Percentiles rank a stretch among this genome's conserved stretches.
phyloP scores from a whole-genome alignment of 2,888 invertebrate genomes.

The Lysandra coridon region DNA sequence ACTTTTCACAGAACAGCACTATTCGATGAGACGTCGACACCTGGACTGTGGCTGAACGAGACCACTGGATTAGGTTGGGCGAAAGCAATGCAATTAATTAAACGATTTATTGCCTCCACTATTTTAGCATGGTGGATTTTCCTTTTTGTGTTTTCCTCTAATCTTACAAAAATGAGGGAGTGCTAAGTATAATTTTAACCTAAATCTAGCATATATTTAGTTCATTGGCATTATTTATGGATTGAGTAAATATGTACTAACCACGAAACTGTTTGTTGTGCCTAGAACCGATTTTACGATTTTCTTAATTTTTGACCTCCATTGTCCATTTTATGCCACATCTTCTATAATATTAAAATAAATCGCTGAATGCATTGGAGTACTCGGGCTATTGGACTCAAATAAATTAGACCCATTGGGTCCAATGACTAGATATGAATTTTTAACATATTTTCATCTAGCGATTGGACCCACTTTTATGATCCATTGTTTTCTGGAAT shows the following conservation, averaged over 20 bases:
- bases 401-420: too few relatives aligned
- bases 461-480: too few relatives aligned
- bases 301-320: too few relatives aligned
- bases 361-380: too few relatives aligned
- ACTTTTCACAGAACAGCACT: slow-evolving; percentile 36
- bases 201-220: neutral
- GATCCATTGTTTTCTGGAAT: too few relatives aligned
- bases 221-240: neutral
- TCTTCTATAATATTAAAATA: too few relatives aligned
- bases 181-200: neutral
- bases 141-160: slow-evolving; percentile 23
- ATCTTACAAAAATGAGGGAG: slow-evolving; percentile 26
- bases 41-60: slow-evolving; percentile 51
- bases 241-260: neutral
- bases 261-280: neutral
- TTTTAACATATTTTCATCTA: too few relatives aligned
- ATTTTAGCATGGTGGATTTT: slow-evolving; percentile 43
- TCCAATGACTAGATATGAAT: too few relatives aligned
- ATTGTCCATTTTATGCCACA: too few relatives aligned
- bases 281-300: neutral
- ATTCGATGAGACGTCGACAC: slow-evolving; percentile 47
- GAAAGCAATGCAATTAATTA: slow-evolving; percentile 54
- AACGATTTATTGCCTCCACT: slow-evolving; percentile 51
- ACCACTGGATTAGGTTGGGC: slow-evolving; percentile 48
- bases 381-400: too few relatives aligned